Evolutionary conservation across 2,888 invertebrate species (phyloP).

Genomic region (Rapana venosa): DNA sequence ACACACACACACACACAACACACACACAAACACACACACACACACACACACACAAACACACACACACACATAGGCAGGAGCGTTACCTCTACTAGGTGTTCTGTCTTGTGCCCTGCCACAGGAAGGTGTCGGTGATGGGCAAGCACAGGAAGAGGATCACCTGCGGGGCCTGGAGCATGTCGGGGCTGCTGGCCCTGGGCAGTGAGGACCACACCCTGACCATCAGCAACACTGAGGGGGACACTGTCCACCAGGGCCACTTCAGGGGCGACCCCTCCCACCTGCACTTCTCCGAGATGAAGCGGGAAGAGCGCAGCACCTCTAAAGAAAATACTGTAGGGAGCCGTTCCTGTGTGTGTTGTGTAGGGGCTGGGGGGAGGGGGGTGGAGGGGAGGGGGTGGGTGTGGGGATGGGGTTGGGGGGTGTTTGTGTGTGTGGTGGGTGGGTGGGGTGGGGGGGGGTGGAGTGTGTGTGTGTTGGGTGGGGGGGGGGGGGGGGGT

Average conservation of each 20-base stretch:
- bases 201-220: constrained; percentile 95
- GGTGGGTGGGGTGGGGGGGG: no score
- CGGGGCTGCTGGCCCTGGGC: constrained; percentile 93
- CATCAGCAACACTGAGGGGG: constrained; percentile 96
- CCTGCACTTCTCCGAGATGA: constrained; percentile 96
- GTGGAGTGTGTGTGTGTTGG: no score
- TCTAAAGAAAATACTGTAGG: constrained; percentile 89
- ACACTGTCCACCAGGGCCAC: constrained; percentile 90
- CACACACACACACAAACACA: no score
- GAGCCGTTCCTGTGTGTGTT: background rate
- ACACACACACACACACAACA: no score
- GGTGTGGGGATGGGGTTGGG: background rate
- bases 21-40: no score
- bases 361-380: background rate
- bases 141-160: constrained; percentile 93
- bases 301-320: constrained; percentile 87
- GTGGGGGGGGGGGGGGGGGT: no score
- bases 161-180: constrained; percentile 93
- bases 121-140: constrained; percentile 82
- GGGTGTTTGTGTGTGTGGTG: no score
- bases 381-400: background rate
- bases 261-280: constrained; percentile 92
- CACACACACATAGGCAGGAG: no score
- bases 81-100: no score
- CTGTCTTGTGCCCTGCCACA: constrained; percentile 52